phyloP scores from a whole-genome alignment of 2,113 vertebrate genomes.

The Agelaius phoeniceus region DNA sequence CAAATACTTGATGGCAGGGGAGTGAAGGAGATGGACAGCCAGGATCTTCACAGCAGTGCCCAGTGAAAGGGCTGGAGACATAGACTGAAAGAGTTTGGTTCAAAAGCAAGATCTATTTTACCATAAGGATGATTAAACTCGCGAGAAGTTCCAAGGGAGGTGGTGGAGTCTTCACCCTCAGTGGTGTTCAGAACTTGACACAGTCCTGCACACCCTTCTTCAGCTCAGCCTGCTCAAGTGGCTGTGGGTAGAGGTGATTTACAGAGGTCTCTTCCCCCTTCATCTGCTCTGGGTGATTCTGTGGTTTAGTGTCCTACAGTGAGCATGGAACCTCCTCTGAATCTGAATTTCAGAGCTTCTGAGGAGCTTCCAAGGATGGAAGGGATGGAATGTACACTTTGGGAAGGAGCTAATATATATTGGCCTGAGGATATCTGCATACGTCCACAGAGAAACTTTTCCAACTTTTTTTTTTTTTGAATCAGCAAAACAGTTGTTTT shows the following conservation, averaged over 20 bases:
- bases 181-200: not conserved
- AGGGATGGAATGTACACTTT: not conserved
- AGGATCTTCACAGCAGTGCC: not conserved
- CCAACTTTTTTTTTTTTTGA: not conserved
- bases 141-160: not conserved
- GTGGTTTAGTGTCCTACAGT: not conserved
- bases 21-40: not conserved
- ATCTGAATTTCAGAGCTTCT: not conserved
- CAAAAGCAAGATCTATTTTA: not conserved
- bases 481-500: slow-evolving; percentile 6
- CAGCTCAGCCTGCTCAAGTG: not conserved
- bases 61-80: not conserved
- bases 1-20: not conserved
- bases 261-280: not conserved
- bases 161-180: not conserved
- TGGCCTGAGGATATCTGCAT: not conserved
- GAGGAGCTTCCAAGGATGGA: not conserved
- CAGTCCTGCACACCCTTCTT: not conserved
- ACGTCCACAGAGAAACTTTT: not conserved
- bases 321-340: not conserved
- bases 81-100: not conserved
- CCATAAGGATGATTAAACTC: not conserved
- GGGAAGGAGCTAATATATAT: not conserved
- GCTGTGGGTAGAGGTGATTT: not conserved
- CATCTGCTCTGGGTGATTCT: not conserved